Evolutionary conservation across 2,888 invertebrate genomes (phyloP).

Genomic region (Anthoptus insignis): DNA sequence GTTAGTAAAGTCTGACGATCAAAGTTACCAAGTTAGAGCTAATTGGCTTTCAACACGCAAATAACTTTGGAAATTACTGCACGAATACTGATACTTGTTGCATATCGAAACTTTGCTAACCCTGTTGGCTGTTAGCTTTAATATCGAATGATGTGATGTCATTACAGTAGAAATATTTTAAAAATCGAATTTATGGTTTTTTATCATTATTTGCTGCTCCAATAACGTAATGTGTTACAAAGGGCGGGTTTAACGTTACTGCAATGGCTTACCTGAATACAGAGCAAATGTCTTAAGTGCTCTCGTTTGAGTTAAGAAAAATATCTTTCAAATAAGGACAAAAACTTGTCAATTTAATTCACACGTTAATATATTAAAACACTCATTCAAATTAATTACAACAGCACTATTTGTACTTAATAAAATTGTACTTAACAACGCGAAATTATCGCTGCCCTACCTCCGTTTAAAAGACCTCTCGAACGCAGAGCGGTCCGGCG

Average conservation of each 20-base stretch:
- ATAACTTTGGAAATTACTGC: slow-evolving; percentile 31
- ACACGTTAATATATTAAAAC: slow-evolving; percentile 2
- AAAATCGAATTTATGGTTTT: too few relatives aligned
- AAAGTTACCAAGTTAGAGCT: slow-evolving; percentile 25
- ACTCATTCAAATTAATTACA: slow-evolving; percentile 11
- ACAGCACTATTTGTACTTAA: slow-evolving; percentile 26
- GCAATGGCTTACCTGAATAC: too few relatives aligned
- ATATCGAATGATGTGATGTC: too few relatives aligned
- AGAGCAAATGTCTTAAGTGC: too few relatives aligned
- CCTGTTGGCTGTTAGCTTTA: not conserved
- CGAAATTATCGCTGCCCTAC: slow-evolving; percentile 40
- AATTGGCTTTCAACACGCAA: slow-evolving; percentile 36
- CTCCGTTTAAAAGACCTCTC: slow-evolving; percentile 20
- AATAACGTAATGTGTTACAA: too few relatives aligned
- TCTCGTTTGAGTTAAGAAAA: too few relatives aligned
- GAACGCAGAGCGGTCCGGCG: slow-evolving; percentile 42
- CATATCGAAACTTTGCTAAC: slow-evolving; percentile 15
- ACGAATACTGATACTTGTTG: slow-evolving; percentile 29
- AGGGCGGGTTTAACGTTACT: too few relatives aligned
- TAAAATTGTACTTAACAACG: slow-evolving; percentile 23
- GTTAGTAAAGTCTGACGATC: slow-evolving; percentile 24
- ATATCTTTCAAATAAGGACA: too few relatives aligned
- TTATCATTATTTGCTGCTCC: too few relatives aligned
- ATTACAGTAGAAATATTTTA: too few relatives aligned
- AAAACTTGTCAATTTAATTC: not conserved